Conservation (phyloP, 2,797 vertebrate genomes). For the Pseudotriccus pelzelni region DNA sequence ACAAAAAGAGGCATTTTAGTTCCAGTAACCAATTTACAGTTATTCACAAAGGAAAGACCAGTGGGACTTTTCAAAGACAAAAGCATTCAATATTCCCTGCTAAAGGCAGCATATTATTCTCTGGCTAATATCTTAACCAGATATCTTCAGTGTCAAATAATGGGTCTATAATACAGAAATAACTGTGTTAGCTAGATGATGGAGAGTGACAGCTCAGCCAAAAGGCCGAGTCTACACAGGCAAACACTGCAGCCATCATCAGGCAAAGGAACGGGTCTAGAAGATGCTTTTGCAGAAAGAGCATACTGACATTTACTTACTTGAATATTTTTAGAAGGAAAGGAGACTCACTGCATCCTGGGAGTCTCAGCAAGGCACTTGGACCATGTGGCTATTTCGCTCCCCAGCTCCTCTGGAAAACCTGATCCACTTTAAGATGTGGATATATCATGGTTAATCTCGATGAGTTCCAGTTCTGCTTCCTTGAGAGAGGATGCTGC, state of each 20-base stretch:
- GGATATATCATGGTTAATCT: background rate
- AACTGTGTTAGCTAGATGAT: background rate
- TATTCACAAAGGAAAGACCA: conserved; percentile 1
- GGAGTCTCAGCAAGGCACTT: background rate
- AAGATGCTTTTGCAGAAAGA: background rate
- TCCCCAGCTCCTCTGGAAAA: background rate
- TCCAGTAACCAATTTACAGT: conserved; percentile 52
- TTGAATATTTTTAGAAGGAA: background rate
- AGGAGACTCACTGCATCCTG: background rate
- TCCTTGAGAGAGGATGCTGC: background rate
- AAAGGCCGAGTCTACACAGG: background rate
- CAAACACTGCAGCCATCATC: background rate
- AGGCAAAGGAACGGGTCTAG: background rate
- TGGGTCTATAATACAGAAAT: conserved; percentile 2
- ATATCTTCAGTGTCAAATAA: conserved; percentile 4
- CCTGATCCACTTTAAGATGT: background rate
- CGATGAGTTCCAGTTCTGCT: background rate
- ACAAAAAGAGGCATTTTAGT: conserved; percentile 28
- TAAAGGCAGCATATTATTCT: background rate
- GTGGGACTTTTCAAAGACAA: conserved; percentile 38
- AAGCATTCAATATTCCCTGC: background rate
- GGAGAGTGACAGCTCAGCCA: conserved; percentile 13
- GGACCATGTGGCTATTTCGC: background rate
- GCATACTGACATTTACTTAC: background rate
- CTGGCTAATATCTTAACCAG: conserved; percentile 6